phyloP scores from a whole-genome alignment of 2,113 vertebrate genomes.

The Oncorhynchus tshawytscha region DNA sequence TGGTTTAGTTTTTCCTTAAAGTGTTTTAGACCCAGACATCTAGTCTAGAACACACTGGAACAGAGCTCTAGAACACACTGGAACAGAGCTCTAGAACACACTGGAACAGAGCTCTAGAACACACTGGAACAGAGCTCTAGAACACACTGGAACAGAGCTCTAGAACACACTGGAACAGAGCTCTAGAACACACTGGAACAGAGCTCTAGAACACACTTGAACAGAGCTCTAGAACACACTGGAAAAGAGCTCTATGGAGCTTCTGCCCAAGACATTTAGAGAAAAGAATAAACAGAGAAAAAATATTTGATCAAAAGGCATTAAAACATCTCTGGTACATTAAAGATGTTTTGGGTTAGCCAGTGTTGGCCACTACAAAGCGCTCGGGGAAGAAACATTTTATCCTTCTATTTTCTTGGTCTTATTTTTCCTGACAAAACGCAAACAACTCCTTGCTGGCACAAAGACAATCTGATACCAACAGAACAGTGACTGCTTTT shows the following conservation, averaged over 20 bases:
- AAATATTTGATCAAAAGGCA: conserved; percentile 14
- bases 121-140: no score
- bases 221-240: conserved; percentile 22
- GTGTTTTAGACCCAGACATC: conserved; percentile 38
- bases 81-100: conserved; percentile 12
- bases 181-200: background rate
- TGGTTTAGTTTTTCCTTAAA: conserved; percentile 41
- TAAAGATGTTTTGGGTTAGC: conserved; percentile 55
- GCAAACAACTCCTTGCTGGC: conserved; percentile 33
- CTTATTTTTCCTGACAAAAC: conserved; percentile 54
- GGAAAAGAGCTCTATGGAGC: conserved; percentile 44
- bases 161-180: no score
- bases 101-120: no score
- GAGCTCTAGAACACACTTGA: no score
- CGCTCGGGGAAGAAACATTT: conserved; percentile 58
- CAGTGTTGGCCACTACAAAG: conserved; percentile 67
- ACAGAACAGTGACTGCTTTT: conserved; percentile 52
- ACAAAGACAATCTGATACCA: conserved; percentile 31
- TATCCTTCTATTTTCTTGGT: conserved; percentile 20
- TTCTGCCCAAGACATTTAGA: conserved; percentile 27
- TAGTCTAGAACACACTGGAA: conserved; percentile 40
- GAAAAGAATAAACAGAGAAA: conserved; percentile 9
- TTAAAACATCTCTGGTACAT: conserved; percentile 39
- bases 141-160: no score
- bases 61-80: conserved; percentile 22